Conservation (phyloP, 2,888 invertebrate species). For the Ethmia dodecea region DNA sequence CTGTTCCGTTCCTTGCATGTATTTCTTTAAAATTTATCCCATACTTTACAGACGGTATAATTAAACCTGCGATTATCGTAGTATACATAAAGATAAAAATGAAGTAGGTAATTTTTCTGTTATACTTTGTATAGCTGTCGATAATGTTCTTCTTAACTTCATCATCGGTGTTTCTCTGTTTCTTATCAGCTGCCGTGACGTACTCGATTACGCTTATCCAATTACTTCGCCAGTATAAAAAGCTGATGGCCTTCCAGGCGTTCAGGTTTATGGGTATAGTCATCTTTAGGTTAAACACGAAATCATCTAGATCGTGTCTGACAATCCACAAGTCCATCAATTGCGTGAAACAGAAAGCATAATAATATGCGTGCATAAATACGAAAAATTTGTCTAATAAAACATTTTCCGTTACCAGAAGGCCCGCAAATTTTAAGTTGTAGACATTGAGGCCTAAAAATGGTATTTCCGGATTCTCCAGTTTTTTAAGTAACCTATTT, state of each 20-base stretch:
- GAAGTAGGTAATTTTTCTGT: constrained; percentile 50
- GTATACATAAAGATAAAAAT: constrained; percentile 60
- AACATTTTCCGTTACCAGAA: constrained; percentile 44
- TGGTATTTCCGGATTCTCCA: constrained; percentile 51
- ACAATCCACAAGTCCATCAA: constrained; percentile 58
- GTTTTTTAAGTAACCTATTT: too few species aligned
- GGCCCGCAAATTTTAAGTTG: constrained; percentile 57
- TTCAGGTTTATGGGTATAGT: constrained; percentile 59
- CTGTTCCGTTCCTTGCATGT: constrained; percentile 44
- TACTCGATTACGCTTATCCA: constrained; percentile 55
- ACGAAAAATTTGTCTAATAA: constrained; percentile 39
- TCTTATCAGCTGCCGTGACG: constrained; percentile 45
- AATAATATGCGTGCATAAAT: constrained; percentile 44
- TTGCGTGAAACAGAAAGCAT: constrained; percentile 49
- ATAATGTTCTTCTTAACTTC: constrained; percentile 32
- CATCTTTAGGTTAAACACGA: constrained; percentile 58
- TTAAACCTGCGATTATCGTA: constrained; percentile 46
- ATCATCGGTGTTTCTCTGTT: constrained; percentile 32
- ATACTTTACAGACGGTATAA: constrained; percentile 49
- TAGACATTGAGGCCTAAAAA: constrained; percentile 58
- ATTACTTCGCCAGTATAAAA: constrained; percentile 46
- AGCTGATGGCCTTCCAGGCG: constrained; percentile 47
- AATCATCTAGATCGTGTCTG: constrained; percentile 45
- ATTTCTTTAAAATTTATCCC: constrained; percentile 40
- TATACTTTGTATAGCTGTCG: constrained; percentile 40